phyloP scores from a whole-genome alignment of 2,797 vertebrate species.

The Crypturellus tataupa region DNA sequence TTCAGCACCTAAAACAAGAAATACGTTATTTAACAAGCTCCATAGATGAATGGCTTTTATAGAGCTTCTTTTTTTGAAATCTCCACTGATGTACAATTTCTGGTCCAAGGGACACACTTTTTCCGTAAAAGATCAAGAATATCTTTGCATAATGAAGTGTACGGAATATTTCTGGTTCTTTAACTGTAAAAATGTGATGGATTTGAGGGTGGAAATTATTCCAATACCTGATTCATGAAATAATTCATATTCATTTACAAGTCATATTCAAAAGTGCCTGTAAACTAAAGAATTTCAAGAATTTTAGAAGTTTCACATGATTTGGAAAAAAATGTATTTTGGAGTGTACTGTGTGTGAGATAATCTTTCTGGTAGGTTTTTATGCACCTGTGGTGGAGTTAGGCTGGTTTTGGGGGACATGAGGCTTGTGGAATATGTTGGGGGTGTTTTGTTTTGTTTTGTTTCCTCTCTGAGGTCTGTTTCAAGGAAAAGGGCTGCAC shows the following conservation, averaged over 20 bases:
- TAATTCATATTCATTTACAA: too few relatives aligned
- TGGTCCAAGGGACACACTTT: background rate
- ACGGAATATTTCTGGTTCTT: background rate
- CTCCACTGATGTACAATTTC: background rate
- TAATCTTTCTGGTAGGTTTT: background rate
- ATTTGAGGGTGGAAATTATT: background rate
- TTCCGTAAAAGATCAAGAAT: background rate
- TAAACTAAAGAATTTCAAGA: background rate
- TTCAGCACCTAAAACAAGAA: background rate
- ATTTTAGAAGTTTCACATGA: background rate
- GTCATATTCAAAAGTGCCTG: background rate
- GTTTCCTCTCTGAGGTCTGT: background rate
- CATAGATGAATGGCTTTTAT: background rate
- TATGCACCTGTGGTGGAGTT: background rate
- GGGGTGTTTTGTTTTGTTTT: fast-evolving
- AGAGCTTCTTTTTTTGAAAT: background rate
- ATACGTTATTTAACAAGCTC: background rate
- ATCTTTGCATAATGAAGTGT: background rate
- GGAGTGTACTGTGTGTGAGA: fast-evolving
- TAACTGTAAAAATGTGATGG: background rate
- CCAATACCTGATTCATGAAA: background rate
- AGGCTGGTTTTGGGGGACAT: background rate
- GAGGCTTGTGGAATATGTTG: background rate
- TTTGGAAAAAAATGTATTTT: too few relatives aligned
- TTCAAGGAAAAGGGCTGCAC: background rate